Conservation (phyloP, 2,888 invertebrate species). For the Archips xylosteana region DNA sequence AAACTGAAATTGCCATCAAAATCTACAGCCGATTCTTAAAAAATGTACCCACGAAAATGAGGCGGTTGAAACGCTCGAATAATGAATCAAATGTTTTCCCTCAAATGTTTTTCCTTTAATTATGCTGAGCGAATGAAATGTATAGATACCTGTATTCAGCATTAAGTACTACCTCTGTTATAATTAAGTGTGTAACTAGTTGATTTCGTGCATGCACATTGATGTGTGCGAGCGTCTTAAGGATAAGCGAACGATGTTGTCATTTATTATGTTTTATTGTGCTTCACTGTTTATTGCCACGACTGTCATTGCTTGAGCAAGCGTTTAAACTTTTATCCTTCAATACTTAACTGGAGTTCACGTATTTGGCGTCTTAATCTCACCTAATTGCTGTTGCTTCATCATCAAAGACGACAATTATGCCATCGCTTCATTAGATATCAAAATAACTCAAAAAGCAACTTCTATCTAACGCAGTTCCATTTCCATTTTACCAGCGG, state of each 20-base stretch:
- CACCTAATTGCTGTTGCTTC: not conserved
- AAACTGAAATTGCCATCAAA: no score
- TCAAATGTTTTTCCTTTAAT: not conserved
- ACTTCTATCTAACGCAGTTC: no score
- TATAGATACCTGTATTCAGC: not conserved
- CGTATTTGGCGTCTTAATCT: not conserved
- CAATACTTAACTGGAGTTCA: not conserved
- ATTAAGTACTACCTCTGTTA: not conserved
- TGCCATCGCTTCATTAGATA: no score
- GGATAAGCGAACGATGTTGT: not conserved
- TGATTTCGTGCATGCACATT: not conserved
- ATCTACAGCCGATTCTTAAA: no score
- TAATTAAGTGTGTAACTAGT: not conserved
- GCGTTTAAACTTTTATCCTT: not conserved
- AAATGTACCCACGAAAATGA: no score
- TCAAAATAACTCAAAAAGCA: no score
- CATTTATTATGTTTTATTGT: constrained; percentile 6
- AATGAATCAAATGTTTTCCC: no score
- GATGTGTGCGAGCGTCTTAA: constrained; percentile 1
- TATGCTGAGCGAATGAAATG: not conserved
- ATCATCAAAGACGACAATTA: no score
- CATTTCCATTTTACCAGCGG: no score
- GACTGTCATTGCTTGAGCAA: not conserved
- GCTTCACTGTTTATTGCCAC: not conserved
- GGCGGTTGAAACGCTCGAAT: no score